Conservation (phyloP, 2,888 invertebrate species). For the Pristionchus arcanus region DNA sequence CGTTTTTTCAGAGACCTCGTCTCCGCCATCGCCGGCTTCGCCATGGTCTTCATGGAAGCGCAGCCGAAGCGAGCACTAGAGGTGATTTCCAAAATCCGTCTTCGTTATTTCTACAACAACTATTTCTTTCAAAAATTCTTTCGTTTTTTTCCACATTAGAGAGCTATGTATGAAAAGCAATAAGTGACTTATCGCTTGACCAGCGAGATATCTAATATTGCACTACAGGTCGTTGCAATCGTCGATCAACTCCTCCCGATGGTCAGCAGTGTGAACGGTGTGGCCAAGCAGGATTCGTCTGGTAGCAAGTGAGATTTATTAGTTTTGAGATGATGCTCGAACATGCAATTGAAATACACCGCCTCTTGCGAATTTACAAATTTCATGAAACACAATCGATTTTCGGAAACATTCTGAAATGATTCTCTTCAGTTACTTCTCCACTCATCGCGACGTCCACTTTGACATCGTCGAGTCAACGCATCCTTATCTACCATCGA, state of each 20-base stretch:
- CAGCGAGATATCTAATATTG: no score
- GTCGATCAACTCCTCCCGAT: slow-evolving; percentile 75
- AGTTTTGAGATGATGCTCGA: no score
- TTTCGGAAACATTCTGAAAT: not conserved
- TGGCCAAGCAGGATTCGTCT: slow-evolving; percentile 17
- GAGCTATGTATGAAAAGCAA: no score
- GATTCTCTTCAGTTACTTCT: not conserved
- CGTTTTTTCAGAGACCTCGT: slow-evolving; percentile 56
- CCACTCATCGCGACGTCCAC: not conserved
- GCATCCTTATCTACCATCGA: slow-evolving; percentile 92
- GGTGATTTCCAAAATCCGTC: no score
- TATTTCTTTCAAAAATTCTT: no score
- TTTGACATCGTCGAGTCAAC: slow-evolving; percentile 87
- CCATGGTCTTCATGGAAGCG: slow-evolving; percentile 73
- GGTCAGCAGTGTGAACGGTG: slow-evolving; percentile 69
- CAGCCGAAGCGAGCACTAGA: slow-evolving; percentile 71
- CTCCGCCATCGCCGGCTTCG: slow-evolving; percentile 68
- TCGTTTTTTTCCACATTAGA: no score
- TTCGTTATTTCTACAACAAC: no score
- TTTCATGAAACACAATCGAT: not conserved
- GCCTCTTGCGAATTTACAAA: not conserved
- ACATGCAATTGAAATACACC: no score
- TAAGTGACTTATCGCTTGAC: no score
- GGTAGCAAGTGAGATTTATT: not conserved
- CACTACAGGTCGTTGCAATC: slow-evolving; percentile 69